Evolutionary conservation across 1,140 invertebrate genomes (phyloP), one percentile per base, ranked within the genome.

Genomic region (Sipha flava): DNA sequence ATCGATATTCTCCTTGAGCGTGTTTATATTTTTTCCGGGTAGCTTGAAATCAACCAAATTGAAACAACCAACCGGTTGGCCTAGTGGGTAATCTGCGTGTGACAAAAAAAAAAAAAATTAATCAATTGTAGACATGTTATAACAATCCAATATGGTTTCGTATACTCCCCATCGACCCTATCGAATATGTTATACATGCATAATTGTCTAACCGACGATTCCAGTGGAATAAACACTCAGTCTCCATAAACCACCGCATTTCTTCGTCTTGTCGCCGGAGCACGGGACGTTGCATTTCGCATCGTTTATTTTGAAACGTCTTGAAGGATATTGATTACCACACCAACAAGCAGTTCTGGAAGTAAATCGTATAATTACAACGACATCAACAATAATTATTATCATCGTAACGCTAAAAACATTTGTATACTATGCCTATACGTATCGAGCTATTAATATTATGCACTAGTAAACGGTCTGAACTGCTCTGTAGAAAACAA

Each of bases 341-440:
- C 70, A 73, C 70, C 70, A 73, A 73, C 70, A 73, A 52, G 70
- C 70, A 52, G 45, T 14, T 23, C 70, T 73, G 45, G 12, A 21
- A 52, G 37, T 4, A 40, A 40, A 40, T 40, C 37, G 37, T 40
- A 40, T 40, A 6, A 10, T 40, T 40, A n/a, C n/a, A n/a, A n/a
- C n/a, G n/a, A n/a, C n/a, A n/a, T n/a, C n/a, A n/a, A n/a, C n/a
- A n/a, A n/a, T n/a, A n/a, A n/a, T n/a, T n/a, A n/a, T n/a, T n/a
- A n/a, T n/a, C n/a, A n/a, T n/a, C n/a, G n/a, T n/a, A n/a, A n/a
- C n/a, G n/a, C n/a, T n/a, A n/a, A n/a, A n/a, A n/a, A n/a, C n/a
- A n/a, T n/a, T n/a, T n/a, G n/a, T n/a, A n/a, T n/a, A n/a, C n/a
- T n/a, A n/a, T n/a, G n/a, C n/a, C n/a, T n/a, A n/a, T n/a, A n/a